These are phyloP conservation scores for Sakesphorus luctuosus DNA, from an alignment of 2,113 vertebrate genomes.

Conservation along the genomic window DNA sequence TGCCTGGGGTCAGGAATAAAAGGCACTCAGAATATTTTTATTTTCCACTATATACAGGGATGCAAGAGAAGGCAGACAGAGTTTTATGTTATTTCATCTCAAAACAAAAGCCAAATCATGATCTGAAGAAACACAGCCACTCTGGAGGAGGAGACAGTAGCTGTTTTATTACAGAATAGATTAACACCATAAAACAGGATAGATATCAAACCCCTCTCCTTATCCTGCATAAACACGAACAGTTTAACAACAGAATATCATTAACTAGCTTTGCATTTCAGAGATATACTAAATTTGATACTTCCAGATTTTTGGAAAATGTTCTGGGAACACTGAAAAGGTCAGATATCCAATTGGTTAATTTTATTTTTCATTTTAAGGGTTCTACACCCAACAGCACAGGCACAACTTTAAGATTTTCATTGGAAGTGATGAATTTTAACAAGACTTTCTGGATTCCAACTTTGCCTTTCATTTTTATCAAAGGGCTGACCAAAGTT, in stretches of 20 bases:
- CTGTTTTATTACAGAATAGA: background rate
- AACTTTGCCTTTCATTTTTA: background rate
- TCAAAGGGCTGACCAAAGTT: background rate
- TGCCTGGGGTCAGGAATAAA: background rate
- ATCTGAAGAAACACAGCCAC: background rate
- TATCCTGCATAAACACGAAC: background rate
- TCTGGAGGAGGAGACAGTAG: background rate
- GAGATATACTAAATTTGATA: background rate
- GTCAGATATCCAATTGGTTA: background rate
- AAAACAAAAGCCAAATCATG: background rate
- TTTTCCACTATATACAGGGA: background rate
- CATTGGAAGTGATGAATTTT: background rate
- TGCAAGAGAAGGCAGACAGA: background rate
- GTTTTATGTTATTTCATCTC: background rate
- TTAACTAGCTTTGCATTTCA: background rate
- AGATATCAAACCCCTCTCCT: background rate
- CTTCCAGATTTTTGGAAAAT: background rate
- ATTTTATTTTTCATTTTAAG: slow-evolving; percentile 1
- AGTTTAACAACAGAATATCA: background rate
- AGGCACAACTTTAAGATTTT: background rate
- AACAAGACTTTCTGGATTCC: background rate
- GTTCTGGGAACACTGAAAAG: background rate
- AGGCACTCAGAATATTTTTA: background rate
- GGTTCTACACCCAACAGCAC: background rate
- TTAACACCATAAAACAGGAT: background rate